These are phyloP conservation scores for Timandra comae DNA, from an alignment of 2,888 invertebrate species.

Conservation along the genomic window DNA sequence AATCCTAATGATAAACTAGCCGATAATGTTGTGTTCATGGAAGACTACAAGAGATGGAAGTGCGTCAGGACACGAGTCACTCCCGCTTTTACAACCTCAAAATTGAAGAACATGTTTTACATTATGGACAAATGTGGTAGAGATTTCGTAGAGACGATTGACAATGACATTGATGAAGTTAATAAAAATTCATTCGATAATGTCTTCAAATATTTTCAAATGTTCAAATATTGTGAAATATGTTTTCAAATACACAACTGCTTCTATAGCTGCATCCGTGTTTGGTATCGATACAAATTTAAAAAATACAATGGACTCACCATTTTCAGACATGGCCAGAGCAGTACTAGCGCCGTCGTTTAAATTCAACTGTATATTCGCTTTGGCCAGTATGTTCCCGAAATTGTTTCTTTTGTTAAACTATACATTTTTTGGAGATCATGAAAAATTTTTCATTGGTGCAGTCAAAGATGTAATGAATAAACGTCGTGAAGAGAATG, in stretches of 20 bases:
- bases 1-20: constrained; percentile 31
- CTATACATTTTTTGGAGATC: constrained; percentile 39
- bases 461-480: constrained; percentile 43
- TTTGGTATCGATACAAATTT: constrained; percentile 57
- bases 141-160: constrained; percentile 28
- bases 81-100: constrained; percentile 45
- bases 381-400: constrained; percentile 30
- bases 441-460: constrained; percentile 46
- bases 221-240: neutral
- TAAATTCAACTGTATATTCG: constrained; percentile 24
- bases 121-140: constrained; percentile 42
- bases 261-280: constrained; percentile 48
- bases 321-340: constrained; percentile 45
- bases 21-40: constrained; percentile 37
- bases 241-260: constrained; percentile 28
- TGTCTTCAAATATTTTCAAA: neutral
- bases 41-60: constrained; percentile 43
- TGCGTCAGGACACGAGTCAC: constrained; percentile 46
- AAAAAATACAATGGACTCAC: constrained; percentile 48
- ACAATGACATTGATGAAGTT: neutral
- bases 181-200: neutral
- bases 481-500: constrained; percentile 25
- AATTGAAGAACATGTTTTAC: constrained; percentile 51
- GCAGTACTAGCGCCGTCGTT: constrained; percentile 30
- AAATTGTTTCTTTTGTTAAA: constrained; percentile 31